phyloP scores from a whole-genome alignment of 2,113 vertebrate species.

The Podilymbus podiceps region DNA sequence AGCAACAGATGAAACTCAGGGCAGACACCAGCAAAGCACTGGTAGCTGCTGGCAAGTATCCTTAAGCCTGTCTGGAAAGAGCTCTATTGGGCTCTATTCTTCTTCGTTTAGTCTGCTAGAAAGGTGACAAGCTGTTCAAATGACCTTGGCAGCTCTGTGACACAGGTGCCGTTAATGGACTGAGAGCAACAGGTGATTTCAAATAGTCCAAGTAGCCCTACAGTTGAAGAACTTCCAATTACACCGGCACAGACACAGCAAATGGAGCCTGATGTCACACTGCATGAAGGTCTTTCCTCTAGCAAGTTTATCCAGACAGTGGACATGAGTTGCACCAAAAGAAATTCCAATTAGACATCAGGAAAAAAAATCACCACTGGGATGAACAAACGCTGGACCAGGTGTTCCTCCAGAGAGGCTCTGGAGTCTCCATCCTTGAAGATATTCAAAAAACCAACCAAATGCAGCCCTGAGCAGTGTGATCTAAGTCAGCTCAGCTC shows the following conservation, averaged over 20 bases:
- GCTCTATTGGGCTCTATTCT: not conserved
- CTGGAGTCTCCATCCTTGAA: not conserved
- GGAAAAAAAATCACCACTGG: not conserved
- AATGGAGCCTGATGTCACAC: not conserved
- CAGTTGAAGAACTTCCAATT: not conserved
- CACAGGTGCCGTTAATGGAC: not conserved
- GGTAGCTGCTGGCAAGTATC: not conserved
- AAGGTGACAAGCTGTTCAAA: not conserved
- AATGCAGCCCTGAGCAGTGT: not conserved
- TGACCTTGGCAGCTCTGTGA: not conserved
- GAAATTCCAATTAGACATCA: not conserved
- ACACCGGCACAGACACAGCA: not conserved
- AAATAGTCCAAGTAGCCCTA: not conserved
- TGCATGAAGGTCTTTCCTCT: not conserved
- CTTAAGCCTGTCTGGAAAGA: not conserved
- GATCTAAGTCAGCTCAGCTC: not conserved
- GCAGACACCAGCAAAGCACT: not conserved
- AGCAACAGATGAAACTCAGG: not conserved
- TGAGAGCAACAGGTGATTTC: conserved; percentile 9
- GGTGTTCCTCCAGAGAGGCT: not conserved
- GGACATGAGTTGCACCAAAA: not conserved
- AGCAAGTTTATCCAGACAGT: not conserved
- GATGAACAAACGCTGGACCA: not conserved
- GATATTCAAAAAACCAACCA: not conserved
- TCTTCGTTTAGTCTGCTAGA: not conserved